A percentile compares a stretch with the other conserved stretches of the same genome.
These are phyloP conservation scores for Cygnus buccinator DNA, from an alignment of 2,113 vertebrate species.

Conservation along the genomic window DNA sequence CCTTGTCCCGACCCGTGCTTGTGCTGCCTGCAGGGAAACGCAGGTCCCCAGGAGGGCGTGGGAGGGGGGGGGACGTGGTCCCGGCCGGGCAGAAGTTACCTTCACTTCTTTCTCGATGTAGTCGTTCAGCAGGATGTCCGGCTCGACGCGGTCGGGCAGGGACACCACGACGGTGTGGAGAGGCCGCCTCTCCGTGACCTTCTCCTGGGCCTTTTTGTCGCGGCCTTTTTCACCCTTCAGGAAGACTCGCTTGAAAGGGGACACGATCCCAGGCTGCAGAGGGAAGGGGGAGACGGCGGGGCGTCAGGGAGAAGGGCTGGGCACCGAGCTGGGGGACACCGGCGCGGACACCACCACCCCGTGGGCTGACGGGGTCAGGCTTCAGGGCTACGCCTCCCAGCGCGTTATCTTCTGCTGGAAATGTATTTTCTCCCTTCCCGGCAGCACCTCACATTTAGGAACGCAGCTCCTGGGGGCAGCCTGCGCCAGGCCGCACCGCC, in stretches of 20 bases:
- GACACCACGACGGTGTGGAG: conserved; percentile 91
- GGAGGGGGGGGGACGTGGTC: too few species aligned
- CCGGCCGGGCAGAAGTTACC: conserved; percentile 64
- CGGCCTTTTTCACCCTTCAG: conserved; percentile 93
- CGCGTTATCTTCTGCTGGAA: too few species aligned
- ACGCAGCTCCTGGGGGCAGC: too few species aligned
- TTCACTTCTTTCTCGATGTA: conserved; percentile 99
- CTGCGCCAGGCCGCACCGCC: too few species aligned
- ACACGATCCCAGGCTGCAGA: conserved; percentile 92
- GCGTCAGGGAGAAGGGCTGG: background rate
- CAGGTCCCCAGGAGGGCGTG: background rate
- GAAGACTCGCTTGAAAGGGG: conserved; percentile 96
- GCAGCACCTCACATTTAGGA: too few species aligned
- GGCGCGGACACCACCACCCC: rapidly evolving
- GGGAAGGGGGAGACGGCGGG: background rate
- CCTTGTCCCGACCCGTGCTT: too few species aligned
- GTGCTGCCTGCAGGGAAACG: background rate
- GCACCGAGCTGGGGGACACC: rapidly evolving
- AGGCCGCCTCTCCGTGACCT: conserved; percentile 88
- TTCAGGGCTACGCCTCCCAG: too few species aligned
- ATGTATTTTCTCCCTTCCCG: too few species aligned
- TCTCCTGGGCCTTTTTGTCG: conserved; percentile 96
- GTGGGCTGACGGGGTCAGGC: too few species aligned
- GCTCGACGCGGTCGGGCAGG: conserved; percentile 90
- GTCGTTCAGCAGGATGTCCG: conserved; percentile 93